Percentiles rank a stretch among this genome's conserved stretches.
Conservation (phyloP, 2,113 vertebrate species). For the Corynorhinus townsendii region DNA sequence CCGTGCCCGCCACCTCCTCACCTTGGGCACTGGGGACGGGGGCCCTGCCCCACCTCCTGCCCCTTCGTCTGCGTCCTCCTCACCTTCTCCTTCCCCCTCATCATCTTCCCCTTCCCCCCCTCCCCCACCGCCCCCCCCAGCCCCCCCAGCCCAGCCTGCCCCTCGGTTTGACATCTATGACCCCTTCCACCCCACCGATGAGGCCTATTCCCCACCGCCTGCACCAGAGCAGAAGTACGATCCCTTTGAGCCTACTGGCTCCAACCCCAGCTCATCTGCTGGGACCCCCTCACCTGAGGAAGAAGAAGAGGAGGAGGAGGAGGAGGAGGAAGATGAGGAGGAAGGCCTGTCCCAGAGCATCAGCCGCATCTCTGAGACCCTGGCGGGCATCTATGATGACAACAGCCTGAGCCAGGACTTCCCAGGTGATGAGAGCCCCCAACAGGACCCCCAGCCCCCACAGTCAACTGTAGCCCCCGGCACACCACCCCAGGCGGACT, state of each 20-base stretch:
- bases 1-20: constrained; percentile 67
- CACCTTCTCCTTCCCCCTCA: constrained; percentile 82
- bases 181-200: constrained; percentile 90
- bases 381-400: constrained; percentile 83
- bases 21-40: constrained; percentile 77
- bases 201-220: constrained; percentile 75
- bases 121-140: constrained; percentile 78
- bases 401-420: constrained; percentile 82
- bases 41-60: constrained; percentile 73
- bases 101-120: constrained; percentile 81
- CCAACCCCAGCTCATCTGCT: constrained; percentile 80
- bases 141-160: constrained; percentile 44
- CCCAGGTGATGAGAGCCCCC: constrained; percentile 65
- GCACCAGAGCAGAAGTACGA: constrained; percentile 91
- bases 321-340: constrained; percentile 68
- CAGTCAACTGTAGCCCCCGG: constrained; percentile 70
- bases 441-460: constrained; percentile 45
- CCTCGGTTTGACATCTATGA: constrained; percentile 85
- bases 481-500: constrained; percentile 62
- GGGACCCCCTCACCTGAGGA: constrained; percentile 77
- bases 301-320: constrained; percentile 65
- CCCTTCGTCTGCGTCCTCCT: constrained; percentile 82
- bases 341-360: constrained; percentile 77
- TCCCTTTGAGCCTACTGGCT: constrained; percentile 94
- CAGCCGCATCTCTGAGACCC: constrained; percentile 79